Percentiles rank a stretch among this genome's conserved stretches.
Conservation (phyloP, 2,888 invertebrate species). For the Calameuta idolon region DNA sequence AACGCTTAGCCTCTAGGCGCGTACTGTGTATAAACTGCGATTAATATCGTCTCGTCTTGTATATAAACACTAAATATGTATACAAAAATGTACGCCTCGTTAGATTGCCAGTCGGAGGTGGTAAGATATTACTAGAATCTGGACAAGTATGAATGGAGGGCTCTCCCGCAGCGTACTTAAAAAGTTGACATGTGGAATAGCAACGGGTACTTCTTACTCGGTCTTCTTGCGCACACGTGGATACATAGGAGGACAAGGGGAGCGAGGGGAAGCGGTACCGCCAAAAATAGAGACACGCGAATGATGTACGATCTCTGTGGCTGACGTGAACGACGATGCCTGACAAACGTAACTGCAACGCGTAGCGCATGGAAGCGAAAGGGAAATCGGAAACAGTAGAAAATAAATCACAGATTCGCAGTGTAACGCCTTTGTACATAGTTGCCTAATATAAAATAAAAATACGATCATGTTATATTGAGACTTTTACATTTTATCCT, state of each 20-base stretch:
- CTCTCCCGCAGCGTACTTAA: neutral
- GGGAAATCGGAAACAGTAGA: neutral
- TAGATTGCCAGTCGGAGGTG: neutral
- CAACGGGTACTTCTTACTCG: neutral
- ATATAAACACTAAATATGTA: neutral
- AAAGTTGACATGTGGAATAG: neutral
- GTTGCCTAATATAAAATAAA: conserved; percentile 47
- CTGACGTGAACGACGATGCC: neutral
- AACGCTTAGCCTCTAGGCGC: neutral
- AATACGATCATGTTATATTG: conserved; percentile 16
- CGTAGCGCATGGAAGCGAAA: neutral
- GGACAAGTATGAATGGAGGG: neutral
- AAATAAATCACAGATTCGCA: conserved; percentile 23
- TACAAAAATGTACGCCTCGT: neutral
- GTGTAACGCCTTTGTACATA: conserved; percentile 52
- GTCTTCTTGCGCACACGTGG: neutral
- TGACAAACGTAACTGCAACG: neutral
- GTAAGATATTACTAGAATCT: neutral
- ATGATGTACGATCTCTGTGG: neutral
- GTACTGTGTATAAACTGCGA: neutral
- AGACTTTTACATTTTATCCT: conserved; percentile 7
- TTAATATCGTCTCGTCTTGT: neutral
- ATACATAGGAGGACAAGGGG: neutral
- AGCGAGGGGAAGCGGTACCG: neutral
- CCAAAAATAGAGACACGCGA: neutral